Percentiles rank a stretch among this genome's conserved stretches.
These are phyloP conservation scores for Calliopsis andreniformis DNA, from an alignment of 1,140 invertebrate species.

Conservation along the genomic window DNA sequence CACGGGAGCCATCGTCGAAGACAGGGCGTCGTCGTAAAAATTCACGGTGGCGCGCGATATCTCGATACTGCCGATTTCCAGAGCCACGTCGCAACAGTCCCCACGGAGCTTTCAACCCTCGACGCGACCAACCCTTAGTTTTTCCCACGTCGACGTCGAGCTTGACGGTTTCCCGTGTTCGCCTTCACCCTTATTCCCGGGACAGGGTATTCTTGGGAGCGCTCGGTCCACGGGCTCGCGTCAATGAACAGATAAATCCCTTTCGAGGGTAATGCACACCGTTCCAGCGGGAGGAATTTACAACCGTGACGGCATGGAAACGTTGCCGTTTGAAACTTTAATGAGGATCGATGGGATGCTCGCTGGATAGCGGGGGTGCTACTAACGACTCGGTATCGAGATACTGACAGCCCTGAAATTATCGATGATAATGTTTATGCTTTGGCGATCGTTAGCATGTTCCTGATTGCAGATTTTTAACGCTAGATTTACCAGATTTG, in stretches of 20 bases:
- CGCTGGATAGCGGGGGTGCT: background rate
- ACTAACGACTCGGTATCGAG: background rate
- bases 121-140: background rate
- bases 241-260: conserved; percentile 47
- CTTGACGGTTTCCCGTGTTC: background rate
- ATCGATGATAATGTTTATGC: too few species aligned
- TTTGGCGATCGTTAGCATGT: too few species aligned
- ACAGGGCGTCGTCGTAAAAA: conserved; percentile 48
- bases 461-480: too few species aligned
- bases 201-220: conserved; percentile 3
- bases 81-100: conserved; percentile 4
- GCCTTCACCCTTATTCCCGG: background rate
- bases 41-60: conserved; percentile 57
- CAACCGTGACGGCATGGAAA: conserved; percentile 3
- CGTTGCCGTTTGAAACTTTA: conserved; percentile 32
- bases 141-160: background rate
- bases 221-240: background rate
- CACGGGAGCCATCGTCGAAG: background rate
- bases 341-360: conserved; percentile 9
- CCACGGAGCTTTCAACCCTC: conserved; percentile 17
- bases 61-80: conserved; percentile 45
- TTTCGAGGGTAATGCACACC: conserved; percentile 13
- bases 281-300: conserved; percentile 17
- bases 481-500: too few species aligned
- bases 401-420: background rate